Evolutionary conservation across 1,140 invertebrate genomes (phyloP), one percentile per base, ranked within the genome.

Genomic region (Mizuhopecten yessoensis): DNA sequence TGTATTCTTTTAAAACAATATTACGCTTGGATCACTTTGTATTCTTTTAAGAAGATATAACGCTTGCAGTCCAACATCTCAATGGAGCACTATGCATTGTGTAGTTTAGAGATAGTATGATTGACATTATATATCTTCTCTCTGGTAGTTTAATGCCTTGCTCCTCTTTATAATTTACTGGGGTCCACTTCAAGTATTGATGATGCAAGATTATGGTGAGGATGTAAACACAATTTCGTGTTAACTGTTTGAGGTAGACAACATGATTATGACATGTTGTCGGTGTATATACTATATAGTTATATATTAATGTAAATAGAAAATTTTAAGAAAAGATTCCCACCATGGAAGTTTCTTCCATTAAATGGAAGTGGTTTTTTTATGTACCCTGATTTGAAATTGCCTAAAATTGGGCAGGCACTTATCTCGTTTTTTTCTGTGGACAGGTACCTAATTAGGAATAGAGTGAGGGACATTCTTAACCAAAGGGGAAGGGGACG

Each of bases 241-340:
- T 49, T 2, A 17, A 20, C 10, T 10, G 45, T 20, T 49, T 49
- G 20, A 49, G 20, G 10, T 17, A 49, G 45, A 20, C 3, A 49
- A 49, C 20, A 49, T 49, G 45, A 17, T 49, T 49, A 20, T 49
- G 20, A 49, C 20, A 34, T 45, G 29, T 88, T 42, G 36, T 87
- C 13, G 13, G 23, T 42, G 36, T 87, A 88, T 91, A 88, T 5
- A 9, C 11, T 49, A 49, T n/a, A 29, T 75, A 75, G n/a, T 29
- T 75, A 75, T 75, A 75, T 75, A 75, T 75, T 75, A n/a, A n/a
- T 75, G 57, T 75, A 75, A 75, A 75, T 75, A 75, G 29, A 75
- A 5, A 75, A 75, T 29, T 29, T 75, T 29, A 75, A 75, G 57
- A 75, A n/a, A 75, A 75, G n/a, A 75, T 75, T 75, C 57, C 57